phyloP scores from a whole-genome alignment of 2,113 vertebrate genomes.

The Pipra filicauda region DNA sequence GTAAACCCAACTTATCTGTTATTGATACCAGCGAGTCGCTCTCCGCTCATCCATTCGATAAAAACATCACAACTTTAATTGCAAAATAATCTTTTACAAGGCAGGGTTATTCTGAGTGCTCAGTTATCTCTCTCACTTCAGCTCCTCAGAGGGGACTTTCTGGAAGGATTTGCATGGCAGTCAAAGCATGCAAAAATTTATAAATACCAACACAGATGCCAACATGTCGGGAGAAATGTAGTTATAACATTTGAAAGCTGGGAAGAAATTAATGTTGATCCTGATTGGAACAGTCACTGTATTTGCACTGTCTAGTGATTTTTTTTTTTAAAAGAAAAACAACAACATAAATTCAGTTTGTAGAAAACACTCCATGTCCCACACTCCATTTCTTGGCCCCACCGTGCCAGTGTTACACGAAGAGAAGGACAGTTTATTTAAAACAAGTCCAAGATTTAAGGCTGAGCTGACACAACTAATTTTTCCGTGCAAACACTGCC shows the following conservation, averaged over 20 bases:
- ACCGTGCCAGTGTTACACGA: constrained; percentile 5
- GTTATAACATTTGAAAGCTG: constrained; percentile 36
- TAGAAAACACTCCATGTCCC: background rate
- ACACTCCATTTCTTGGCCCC: constrained; percentile 1
- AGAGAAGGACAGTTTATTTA: background rate
- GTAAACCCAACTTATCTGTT: background rate
- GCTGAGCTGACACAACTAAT: constrained; percentile 30
- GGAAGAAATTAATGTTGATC: constrained; percentile 53
- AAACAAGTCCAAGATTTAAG: constrained; percentile 37
- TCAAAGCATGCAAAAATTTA: constrained; percentile 52
- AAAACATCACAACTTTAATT: constrained; percentile 31
- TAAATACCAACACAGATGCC: constrained; percentile 64
- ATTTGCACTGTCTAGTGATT: background rate
- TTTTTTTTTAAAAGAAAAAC: background rate
- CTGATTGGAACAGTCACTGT: constrained; percentile 46
- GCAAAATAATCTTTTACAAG: constrained; percentile 29
- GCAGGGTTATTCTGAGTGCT: background rate
- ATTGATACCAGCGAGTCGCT: background rate
- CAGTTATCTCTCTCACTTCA: constrained; percentile 34
- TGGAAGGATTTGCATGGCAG: constrained; percentile 42
- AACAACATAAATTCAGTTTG: background rate
- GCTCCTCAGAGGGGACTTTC: constrained; percentile 42
- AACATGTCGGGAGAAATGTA: constrained; percentile 33
- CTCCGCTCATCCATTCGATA: background rate
- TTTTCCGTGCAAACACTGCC: background rate